phyloP scores from a whole-genome alignment of 2,113 vertebrate species.

The Chaetorhynchus papuensis region DNA sequence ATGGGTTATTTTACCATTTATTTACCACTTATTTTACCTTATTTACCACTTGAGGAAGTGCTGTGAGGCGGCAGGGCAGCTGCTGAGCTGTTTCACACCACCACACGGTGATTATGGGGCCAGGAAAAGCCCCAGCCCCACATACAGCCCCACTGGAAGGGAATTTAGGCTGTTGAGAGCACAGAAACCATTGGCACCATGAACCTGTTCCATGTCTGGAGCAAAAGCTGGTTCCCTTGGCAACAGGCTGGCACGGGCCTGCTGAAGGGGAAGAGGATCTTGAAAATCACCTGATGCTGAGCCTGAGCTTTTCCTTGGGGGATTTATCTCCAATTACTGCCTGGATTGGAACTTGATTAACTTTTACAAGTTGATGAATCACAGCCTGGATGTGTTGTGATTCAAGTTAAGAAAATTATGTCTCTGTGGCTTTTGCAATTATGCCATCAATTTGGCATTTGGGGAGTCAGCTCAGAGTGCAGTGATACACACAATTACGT shows the following conservation, averaged over 20 bases:
- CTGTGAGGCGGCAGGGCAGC: not conserved
- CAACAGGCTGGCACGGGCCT: not conserved
- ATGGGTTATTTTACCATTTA: not conserved
- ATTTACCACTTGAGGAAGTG: too few relatives aligned
- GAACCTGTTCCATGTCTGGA: not conserved
- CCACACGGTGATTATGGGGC: not conserved
- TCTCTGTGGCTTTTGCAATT: conserved; percentile 56
- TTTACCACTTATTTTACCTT: too few relatives aligned
- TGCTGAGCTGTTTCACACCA: not conserved
- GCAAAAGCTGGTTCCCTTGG: not conserved
- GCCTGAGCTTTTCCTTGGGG: not conserved
- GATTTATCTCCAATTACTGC: conserved; percentile 32
- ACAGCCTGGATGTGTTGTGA: conserved; percentile 23
- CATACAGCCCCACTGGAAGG: not conserved
- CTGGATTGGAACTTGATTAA: conserved; percentile 51
- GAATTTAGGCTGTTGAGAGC: not conserved
- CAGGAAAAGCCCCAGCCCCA: not conserved
- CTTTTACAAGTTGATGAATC: conserved; percentile 48
- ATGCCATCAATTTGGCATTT: conserved; percentile 14
- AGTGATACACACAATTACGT: not conserved
- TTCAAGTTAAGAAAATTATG: conserved; percentile 41
- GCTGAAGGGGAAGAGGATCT: not conserved
- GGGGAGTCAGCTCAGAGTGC: not conserved
- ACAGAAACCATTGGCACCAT: not conserved
- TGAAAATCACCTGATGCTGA: not conserved